Conservation (phyloP, 2,113 vertebrate genomes). For the Neopipo cinnamomea region DNA sequence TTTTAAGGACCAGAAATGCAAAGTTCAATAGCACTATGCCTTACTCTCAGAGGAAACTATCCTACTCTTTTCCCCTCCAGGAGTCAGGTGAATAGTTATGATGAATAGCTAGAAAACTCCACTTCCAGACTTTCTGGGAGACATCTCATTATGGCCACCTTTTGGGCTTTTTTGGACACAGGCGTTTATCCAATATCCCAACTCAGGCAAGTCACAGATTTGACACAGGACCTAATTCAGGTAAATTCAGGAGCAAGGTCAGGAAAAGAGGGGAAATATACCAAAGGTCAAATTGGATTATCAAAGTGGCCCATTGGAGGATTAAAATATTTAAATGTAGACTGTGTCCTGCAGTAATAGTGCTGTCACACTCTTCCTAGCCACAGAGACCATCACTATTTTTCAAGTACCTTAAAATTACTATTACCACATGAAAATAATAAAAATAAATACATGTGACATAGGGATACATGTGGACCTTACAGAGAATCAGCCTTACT, state of each 20-base stretch:
- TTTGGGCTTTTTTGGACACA: background rate
- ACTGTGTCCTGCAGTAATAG: background rate
- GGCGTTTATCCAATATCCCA: background rate
- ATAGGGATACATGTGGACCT: background rate
- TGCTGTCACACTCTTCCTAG: background rate
- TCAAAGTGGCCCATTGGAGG: background rate
- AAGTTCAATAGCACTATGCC: background rate
- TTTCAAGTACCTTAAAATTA: background rate
- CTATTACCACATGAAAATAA: background rate
- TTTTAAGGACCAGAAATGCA: background rate
- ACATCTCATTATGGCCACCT: background rate
- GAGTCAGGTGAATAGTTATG: background rate
- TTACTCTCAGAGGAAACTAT: background rate
- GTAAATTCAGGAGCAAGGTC: background rate
- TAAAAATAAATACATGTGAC: background rate
- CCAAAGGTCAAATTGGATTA: background rate
- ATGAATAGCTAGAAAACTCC: background rate
- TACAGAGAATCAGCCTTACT: background rate
- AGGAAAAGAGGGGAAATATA: background rate
- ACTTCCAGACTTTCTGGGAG: background rate
- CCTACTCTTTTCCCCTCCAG: background rate
- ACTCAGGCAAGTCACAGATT: background rate
- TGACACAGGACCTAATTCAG: background rate
- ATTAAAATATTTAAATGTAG: background rate
- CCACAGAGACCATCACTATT: background rate